These are phyloP conservation scores for Rallus limicola DNA, from an alignment of 2,113 vertebrate species.

Conservation along the genomic window DNA sequence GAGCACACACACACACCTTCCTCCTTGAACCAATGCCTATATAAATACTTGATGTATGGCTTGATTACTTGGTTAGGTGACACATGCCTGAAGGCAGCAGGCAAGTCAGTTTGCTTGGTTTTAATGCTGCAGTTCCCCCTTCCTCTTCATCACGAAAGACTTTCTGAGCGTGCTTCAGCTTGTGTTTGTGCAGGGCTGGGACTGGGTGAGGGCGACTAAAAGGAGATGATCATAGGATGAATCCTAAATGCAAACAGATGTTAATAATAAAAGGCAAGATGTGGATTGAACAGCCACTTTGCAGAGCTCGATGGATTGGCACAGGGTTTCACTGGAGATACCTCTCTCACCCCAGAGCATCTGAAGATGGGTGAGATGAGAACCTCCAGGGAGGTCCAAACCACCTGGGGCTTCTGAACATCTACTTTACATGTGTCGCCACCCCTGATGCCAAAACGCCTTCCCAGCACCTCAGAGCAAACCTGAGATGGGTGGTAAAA, in stretches of 20 bases:
- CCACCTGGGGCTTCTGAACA: not conserved
- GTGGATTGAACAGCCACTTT: not conserved
- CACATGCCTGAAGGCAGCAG: not conserved
- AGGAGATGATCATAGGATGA: not conserved
- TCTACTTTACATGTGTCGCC: accelerated
- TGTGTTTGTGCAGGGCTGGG: not conserved
- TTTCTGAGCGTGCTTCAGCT: not conserved
- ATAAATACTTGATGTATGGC: not conserved
- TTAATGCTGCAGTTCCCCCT: not conserved
- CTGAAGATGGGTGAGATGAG: not conserved
- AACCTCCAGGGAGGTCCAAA: not conserved
- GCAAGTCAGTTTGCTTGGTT: not conserved
- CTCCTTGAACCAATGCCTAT: not conserved
- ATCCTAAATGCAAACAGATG: not conserved
- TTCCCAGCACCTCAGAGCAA: not conserved
- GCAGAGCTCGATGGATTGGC: not conserved
- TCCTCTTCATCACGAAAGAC: not conserved
- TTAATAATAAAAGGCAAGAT: not conserved
- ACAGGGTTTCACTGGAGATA: not conserved
- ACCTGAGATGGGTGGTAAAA: not conserved
- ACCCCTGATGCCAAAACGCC: accelerated
- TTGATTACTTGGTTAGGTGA: not conserved
- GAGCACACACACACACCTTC: accelerated
- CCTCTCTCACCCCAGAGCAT: not conserved
- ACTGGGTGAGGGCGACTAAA: not conserved